These are phyloP conservation scores for Eubasilissa regina DNA, from an alignment of 1,140 invertebrate species.

Conservation along the genomic window DNA sequence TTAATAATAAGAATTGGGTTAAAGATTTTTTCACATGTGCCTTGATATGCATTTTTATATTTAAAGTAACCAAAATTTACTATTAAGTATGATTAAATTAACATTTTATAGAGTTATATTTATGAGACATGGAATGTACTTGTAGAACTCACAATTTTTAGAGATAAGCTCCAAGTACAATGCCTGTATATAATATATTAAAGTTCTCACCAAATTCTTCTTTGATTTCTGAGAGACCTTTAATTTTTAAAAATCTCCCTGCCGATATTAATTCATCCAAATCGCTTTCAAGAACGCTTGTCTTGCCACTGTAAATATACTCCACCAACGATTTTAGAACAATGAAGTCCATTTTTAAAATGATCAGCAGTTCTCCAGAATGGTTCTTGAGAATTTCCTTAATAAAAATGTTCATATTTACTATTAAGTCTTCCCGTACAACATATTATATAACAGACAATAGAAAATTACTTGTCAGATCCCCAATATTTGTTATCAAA, in stretches of 20 bases:
- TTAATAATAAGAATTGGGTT: too few species aligned
- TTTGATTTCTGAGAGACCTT: conserved; percentile 45
- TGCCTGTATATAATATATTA: background rate
- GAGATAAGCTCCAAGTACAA: background rate
- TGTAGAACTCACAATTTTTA: too few species aligned
- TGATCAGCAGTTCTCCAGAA: conserved; percentile 41
- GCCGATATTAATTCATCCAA: conserved; percentile 52
- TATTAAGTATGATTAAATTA: too few species aligned
- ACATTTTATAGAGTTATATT: too few species aligned
- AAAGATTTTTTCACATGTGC: too few species aligned
- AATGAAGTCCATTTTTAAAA: conserved; percentile 43
- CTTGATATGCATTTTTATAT: too few species aligned
- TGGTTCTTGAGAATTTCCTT: conserved; percentile 50
- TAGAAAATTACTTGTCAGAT: too few species aligned
- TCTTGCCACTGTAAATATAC: conserved; percentile 57
- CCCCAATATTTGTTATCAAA: too few species aligned
- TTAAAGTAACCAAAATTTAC: too few species aligned
- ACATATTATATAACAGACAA: too few species aligned
- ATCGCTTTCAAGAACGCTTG: conserved; percentile 31
- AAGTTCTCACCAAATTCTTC: conserved; percentile 11
- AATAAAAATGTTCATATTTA: conserved; percentile 16
- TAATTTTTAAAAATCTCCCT: conserved; percentile 54
- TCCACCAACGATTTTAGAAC: conserved; percentile 53
- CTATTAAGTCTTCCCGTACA: too few species aligned
- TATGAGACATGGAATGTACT: too few species aligned